Conservation (phyloP, 2,113 vertebrate species). For the Caranx melampygus region DNA sequence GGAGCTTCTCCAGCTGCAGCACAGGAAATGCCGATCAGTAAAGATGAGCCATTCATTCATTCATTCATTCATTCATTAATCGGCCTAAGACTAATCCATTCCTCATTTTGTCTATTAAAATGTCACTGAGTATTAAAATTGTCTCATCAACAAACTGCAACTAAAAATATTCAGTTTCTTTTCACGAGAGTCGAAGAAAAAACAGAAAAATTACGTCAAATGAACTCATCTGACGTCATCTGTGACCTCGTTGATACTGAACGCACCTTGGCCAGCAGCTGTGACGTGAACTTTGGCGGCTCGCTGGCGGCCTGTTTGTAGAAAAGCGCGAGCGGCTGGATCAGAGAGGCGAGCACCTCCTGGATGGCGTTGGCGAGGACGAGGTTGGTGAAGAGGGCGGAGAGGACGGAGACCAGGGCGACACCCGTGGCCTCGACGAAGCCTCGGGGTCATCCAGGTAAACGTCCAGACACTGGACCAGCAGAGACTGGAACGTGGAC, state of each 20-base stretch:
- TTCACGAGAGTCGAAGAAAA: too few relatives aligned
- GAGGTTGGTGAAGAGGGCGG: slow-evolving; percentile 86
- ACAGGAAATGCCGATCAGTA: background rate
- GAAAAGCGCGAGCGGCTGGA: slow-evolving; percentile 82
- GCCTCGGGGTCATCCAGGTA: slow-evolving; percentile 81
- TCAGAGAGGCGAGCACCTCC: slow-evolving; percentile 79
- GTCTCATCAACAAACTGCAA: too few relatives aligned
- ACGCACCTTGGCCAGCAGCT: slow-evolving; percentile 88
- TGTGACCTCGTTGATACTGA: background rate
- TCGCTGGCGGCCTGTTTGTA: slow-evolving; percentile 81
- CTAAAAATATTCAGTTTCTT: too few relatives aligned
- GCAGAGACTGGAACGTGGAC: slow-evolving; percentile 85
- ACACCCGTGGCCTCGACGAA: slow-evolving; percentile 67
- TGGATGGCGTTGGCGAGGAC: slow-evolving; percentile 83
- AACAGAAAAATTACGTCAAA: too few relatives aligned
- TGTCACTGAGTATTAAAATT: too few relatives aligned
- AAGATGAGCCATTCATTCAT: too few relatives aligned
- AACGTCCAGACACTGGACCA: slow-evolving; percentile 83
- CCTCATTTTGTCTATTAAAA: too few relatives aligned
- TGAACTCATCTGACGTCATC: too few relatives aligned
- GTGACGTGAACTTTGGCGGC: slow-evolving; percentile 74
- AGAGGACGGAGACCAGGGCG: slow-evolving; percentile 81
- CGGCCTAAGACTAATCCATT: too few relatives aligned
- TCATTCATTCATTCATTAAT: too few relatives aligned
- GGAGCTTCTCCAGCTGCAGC: slow-evolving; percentile 91